Percentiles rank a stretch among this genome's conserved stretches.
These are phyloP conservation scores for Cyphomyrmex costatus DNA, from an alignment of 1,140 invertebrate species.

Conservation along the genomic window DNA sequence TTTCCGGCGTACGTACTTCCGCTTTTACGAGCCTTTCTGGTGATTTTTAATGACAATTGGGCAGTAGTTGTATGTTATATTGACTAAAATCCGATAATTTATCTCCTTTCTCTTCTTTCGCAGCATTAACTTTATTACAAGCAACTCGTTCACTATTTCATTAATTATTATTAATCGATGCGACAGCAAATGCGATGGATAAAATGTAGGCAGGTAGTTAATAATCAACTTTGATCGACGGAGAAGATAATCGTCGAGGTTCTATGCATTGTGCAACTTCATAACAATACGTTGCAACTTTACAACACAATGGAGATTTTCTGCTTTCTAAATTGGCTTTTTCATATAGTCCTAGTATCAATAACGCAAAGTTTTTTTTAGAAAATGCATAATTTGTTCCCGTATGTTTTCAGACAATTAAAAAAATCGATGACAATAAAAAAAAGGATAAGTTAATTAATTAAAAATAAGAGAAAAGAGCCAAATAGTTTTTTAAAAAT, in stretches of 20 bases:
- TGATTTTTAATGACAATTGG: background rate
- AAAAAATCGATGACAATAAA: background rate
- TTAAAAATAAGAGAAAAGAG: too few relatives aligned
- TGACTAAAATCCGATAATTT: background rate
- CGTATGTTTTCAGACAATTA: background rate
- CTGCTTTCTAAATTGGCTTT: conserved; percentile 48
- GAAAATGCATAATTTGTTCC: conserved; percentile 1
- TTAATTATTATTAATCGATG: conserved; percentile 63
- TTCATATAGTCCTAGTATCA: background rate
- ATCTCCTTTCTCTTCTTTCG: background rate
- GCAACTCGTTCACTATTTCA: conserved; percentile 29
- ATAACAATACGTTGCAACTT: conserved; percentile 12
- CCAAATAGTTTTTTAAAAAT: too few relatives aligned
- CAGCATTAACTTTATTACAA: conserved; percentile 10
- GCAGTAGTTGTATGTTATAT: background rate
- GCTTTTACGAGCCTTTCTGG: background rate
- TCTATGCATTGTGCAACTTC: conserved; percentile 54
- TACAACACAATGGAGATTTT: conserved; percentile 7
- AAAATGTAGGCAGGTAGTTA: conserved; percentile 13
- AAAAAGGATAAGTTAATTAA: background rate
- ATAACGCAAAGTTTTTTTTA: background rate
- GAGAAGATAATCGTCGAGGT: conserved; percentile 54
- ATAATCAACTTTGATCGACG: conserved; percentile 52
- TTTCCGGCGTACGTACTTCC: conserved; percentile 11
- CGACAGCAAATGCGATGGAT: conserved; percentile 30